Conservation (phyloP, 2,113 vertebrate species). For the Alces alces region DNA sequence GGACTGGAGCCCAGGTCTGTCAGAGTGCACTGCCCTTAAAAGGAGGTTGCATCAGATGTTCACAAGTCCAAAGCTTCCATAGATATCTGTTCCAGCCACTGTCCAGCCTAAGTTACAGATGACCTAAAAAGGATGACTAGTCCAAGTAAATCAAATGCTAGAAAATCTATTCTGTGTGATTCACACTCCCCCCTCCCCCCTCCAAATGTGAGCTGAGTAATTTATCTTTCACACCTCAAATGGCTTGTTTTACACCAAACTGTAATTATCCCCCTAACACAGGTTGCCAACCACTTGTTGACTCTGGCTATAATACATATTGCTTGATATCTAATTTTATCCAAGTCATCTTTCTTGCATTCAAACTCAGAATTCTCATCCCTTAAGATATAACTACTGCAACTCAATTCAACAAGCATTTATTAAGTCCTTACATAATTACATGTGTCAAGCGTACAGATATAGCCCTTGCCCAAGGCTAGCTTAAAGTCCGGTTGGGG, state of each 20-base stretch:
- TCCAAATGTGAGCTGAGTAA: conserved; percentile 18
- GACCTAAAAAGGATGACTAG: neutral
- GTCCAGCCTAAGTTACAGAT: neutral
- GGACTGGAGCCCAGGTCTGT: neutral
- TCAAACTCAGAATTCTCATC: conserved; percentile 38
- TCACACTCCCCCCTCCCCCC: neutral
- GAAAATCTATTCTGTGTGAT: neutral
- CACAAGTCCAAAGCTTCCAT: neutral
- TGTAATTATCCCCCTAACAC: conserved; percentile 11
- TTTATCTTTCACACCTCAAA: conserved; percentile 52
- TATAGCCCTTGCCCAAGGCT: neutral
- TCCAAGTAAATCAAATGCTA: conserved; percentile 5
- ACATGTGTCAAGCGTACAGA: neutral
- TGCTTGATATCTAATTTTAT: conserved; percentile 24
- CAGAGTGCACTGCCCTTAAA: conserved; percentile 12
- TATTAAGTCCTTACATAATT: conserved; percentile 32
- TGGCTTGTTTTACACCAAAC: conserved; percentile 31
- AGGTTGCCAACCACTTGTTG: conserved; percentile 20
- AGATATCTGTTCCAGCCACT: neutral
- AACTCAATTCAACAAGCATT: conserved; percentile 28
- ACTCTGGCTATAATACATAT: neutral
- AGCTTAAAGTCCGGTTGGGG: neutral
- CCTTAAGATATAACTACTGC: conserved; percentile 12
- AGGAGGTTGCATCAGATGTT: neutral
- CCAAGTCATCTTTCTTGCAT: neutral